Conservation (phyloP, 2,797 vertebrate genomes). For the Poeciliopsis presidionis region DNA sequence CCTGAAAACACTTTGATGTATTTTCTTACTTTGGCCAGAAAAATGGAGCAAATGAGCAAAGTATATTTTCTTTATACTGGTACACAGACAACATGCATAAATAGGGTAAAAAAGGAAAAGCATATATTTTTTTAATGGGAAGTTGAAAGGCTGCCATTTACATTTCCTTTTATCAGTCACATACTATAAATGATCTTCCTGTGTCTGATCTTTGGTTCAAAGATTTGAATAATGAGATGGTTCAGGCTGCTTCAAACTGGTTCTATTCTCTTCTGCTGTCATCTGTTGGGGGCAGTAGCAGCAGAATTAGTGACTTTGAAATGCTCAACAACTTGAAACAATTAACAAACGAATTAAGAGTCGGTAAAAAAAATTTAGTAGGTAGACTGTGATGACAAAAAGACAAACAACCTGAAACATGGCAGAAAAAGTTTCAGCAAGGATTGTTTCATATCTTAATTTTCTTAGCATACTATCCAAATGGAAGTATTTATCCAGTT, state of each 20-base stretch:
- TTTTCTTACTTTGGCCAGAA: background rate
- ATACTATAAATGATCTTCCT: background rate
- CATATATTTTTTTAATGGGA: background rate
- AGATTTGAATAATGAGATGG: background rate
- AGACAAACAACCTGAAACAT: too few relatives aligned
- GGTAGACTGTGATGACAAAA: too few relatives aligned
- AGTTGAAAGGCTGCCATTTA: background rate
- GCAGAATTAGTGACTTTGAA: background rate
- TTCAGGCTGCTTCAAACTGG: background rate
- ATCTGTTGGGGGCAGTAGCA: background rate
- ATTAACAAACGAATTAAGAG: background rate
- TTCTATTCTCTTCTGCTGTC: background rate
- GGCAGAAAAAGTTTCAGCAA: too few relatives aligned
- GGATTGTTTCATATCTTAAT: background rate
- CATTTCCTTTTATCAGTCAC: background rate
- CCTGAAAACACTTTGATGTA: background rate
- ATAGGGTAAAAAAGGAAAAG: background rate
- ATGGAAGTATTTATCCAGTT: background rate
- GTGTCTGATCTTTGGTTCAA: constrained; percentile 4
- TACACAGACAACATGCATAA: background rate
- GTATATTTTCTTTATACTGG: background rate
- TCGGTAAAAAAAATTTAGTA: too few relatives aligned
- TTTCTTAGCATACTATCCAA: background rate
- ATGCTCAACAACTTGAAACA: background rate
- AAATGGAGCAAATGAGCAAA: background rate